These are phyloP conservation scores for Chirona hameri DNA, from an alignment of 2,888 invertebrate species.

Conservation along the genomic window DNA sequence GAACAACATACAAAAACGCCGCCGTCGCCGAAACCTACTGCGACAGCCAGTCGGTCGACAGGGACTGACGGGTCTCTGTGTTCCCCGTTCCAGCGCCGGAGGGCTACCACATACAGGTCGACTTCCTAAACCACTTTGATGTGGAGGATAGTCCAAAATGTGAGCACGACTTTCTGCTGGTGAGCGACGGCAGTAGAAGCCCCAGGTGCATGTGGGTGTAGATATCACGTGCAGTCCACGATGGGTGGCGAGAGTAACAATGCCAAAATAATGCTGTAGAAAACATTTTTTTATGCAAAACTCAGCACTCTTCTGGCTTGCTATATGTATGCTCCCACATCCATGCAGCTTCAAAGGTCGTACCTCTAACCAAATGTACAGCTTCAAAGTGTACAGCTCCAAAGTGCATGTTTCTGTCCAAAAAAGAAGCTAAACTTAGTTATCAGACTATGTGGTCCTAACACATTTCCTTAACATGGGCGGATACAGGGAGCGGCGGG, in stretches of 20 bases:
- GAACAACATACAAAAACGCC: background rate
- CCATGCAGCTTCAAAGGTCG: too few species aligned
- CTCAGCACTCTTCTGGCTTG: too few species aligned
- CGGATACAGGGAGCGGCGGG: too few species aligned
- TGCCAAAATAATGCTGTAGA: background rate
- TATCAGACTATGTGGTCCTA: too few species aligned
- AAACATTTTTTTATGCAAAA: too few species aligned
- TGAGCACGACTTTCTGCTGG: slow-evolving; percentile 67
- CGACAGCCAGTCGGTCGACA: background rate
- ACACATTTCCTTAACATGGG: too few species aligned
- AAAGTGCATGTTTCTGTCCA: too few species aligned
- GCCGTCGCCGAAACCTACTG: background rate
- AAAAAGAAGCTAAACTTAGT: too few species aligned
- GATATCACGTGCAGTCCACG: background rate
- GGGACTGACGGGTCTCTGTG: background rate
- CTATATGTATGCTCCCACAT: too few species aligned
- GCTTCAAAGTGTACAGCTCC: too few species aligned
- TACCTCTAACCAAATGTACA: too few species aligned
- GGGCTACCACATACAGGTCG: slow-evolving; percentile 58
- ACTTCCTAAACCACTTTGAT: slow-evolving; percentile 74
- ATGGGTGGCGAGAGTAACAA: background rate
- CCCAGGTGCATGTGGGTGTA: background rate
- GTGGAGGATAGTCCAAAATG: slow-evolving; percentile 66
- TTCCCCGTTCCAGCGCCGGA: background rate
- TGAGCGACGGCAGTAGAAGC: background rate